phyloP scores from a whole-genome alignment of 2,888 invertebrate species.

The Diarsia rubi region DNA sequence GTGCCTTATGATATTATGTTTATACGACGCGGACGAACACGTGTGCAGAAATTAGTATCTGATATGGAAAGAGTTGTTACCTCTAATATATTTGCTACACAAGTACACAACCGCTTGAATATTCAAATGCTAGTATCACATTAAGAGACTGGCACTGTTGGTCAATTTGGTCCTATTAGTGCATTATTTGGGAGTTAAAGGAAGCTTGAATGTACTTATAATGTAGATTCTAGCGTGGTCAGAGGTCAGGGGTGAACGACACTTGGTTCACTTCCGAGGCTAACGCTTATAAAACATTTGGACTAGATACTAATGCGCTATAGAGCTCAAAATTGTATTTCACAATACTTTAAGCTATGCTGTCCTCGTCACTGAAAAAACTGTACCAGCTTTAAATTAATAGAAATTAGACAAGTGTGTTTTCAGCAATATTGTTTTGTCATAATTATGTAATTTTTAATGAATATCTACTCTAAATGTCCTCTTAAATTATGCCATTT shows the following conservation, averaged over 20 bases:
- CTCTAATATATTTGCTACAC: neutral
- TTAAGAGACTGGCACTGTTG: conserved; percentile 14
- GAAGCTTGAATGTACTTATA: conserved; percentile 28
- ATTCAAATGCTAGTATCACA: neutral
- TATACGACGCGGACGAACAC: neutral
- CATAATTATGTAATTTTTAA: neutral
- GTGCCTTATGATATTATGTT: neutral
- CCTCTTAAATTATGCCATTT: neutral
- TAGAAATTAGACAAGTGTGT: neutral
- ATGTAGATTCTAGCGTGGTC: conserved; percentile 33
- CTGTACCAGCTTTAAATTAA: neutral
- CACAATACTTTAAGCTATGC: too few relatives aligned
- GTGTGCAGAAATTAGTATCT: neutral
- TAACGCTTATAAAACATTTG: neutral
- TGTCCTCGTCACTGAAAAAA: neutral
- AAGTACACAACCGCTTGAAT: neutral
- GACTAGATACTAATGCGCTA: conserved; percentile 15
- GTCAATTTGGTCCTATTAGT: conserved; percentile 48
- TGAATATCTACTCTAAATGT: neutral
- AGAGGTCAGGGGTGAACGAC: conserved; percentile 56
- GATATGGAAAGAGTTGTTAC: neutral
- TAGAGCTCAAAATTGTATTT: neutral
- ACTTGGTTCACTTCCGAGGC: conserved; percentile 28
- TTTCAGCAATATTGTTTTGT: neutral
- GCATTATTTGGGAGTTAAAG: conserved; percentile 46